Conservation (phyloP, 30 jellyfish, hydroid and myxozoan genomes). For the Pseudorhiza aurosa region DNA sequence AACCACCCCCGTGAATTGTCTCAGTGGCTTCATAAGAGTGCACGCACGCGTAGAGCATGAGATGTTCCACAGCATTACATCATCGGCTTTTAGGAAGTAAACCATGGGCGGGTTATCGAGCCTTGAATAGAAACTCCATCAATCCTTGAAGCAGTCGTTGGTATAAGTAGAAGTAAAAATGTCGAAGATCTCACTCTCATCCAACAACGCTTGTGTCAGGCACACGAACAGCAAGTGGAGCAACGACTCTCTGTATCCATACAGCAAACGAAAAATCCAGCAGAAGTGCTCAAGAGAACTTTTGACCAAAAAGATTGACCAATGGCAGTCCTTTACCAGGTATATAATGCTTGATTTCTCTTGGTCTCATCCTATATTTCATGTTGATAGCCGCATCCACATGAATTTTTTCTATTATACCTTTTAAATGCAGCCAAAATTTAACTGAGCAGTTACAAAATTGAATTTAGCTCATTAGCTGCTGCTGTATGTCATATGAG, state of each 20-base stretch:
- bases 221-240: no score
- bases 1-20: background rate
- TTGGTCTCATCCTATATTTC: no score
- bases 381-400: no score
- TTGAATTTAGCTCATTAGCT: no score
- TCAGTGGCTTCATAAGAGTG: constrained; percentile 3
- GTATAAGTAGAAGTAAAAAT: background rate
- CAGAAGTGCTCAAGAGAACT: background rate
- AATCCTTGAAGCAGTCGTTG: background rate
- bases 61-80: constrained; percentile 1
- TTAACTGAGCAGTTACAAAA: no score
- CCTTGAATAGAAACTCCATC: background rate
- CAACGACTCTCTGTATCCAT: background rate
- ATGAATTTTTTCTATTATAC: no score
- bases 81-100: constrained; percentile 29
- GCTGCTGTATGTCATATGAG: no score
- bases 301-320: background rate
- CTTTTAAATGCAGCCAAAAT: no score
- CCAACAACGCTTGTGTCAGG: background rate
- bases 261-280: background rate
- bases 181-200: background rate
- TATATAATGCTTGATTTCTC: no score
- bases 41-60: no score
- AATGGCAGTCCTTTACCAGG: background rate
- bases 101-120: constrained; percentile 8